These are phyloP conservation scores for Crocidura indochinensis DNA, from an alignment of 2,797 vertebrate species.

Conservation along the genomic window DNA sequence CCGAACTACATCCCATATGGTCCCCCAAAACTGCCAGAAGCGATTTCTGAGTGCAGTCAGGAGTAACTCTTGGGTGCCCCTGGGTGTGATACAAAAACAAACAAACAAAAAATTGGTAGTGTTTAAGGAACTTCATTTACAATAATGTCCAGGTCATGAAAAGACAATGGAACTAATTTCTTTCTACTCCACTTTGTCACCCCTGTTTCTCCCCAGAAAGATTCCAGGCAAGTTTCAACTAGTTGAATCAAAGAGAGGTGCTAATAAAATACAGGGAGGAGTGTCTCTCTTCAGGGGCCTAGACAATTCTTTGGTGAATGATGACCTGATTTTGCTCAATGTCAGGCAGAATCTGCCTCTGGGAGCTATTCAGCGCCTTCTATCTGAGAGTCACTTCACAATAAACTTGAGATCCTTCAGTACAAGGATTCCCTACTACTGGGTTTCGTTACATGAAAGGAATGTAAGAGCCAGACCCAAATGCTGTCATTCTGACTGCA, in stretches of 20 bases:
- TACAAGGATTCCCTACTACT: constrained; percentile 26
- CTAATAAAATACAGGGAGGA: accelerated
- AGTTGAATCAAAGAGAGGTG: constrained; percentile 56
- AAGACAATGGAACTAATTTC: neutral
- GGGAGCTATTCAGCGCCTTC: constrained; percentile 63
- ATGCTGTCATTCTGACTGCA: neutral
- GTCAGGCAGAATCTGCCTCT: constrained; percentile 70
- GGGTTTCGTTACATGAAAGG: constrained; percentile 51
- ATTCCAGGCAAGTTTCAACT: neutral
- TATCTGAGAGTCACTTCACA: constrained; percentile 57
- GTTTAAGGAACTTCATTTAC: neutral
- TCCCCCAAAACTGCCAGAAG: no score
- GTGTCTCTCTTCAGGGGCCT: neutral
- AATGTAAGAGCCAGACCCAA: constrained; percentile 67
- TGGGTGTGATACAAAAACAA: no score
- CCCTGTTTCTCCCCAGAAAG: neutral
- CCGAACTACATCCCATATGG: no score
- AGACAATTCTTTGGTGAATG: constrained; percentile 75
- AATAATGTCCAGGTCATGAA: constrained; percentile 5
- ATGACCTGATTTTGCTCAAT: constrained; percentile 28
- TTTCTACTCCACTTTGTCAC: neutral
- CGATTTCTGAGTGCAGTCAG: no score
- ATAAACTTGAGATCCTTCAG: constrained; percentile 75
- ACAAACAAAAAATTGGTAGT: neutral
- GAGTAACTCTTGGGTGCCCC: no score